phyloP scores from a whole-genome alignment of 2,797 vertebrate genomes.

The Acanthornis magna region DNA sequence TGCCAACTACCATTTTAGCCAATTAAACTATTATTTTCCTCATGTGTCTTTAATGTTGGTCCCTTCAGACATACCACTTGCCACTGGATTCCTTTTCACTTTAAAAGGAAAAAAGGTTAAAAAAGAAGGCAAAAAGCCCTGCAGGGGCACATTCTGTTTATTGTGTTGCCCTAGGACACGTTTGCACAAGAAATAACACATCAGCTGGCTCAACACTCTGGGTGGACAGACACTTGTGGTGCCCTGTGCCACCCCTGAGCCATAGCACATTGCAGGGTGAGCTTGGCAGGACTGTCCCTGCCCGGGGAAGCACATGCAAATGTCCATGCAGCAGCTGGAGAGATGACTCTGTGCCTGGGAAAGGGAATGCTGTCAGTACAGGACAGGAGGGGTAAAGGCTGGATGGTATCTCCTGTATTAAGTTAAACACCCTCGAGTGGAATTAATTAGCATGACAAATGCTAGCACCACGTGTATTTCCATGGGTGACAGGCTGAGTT shows the following conservation, averaged over 20 bases:
- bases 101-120: background rate
- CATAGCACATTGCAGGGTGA: background rate
- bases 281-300: background rate
- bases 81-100: background rate
- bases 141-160: accelerated
- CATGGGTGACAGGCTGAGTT: background rate
- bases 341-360: background rate
- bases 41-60: accelerated
- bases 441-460: background rate
- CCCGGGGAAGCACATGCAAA: background rate
- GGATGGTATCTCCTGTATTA: background rate
- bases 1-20: background rate
- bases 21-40: background rate
- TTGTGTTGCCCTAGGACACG: accelerated
- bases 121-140: background rate
- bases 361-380: background rate
- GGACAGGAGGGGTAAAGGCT: background rate
- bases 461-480: background rate
- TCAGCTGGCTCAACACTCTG: background rate
- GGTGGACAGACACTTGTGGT: background rate
- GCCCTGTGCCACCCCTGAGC: background rate
- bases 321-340: background rate
- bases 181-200: background rate
- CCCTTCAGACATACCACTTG: background rate
- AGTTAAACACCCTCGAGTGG: background rate